These are phyloP conservation scores for Diadophis punctatus DNA, from an alignment of 2,113 vertebrate genomes.

Conservation along the genomic window DNA sequence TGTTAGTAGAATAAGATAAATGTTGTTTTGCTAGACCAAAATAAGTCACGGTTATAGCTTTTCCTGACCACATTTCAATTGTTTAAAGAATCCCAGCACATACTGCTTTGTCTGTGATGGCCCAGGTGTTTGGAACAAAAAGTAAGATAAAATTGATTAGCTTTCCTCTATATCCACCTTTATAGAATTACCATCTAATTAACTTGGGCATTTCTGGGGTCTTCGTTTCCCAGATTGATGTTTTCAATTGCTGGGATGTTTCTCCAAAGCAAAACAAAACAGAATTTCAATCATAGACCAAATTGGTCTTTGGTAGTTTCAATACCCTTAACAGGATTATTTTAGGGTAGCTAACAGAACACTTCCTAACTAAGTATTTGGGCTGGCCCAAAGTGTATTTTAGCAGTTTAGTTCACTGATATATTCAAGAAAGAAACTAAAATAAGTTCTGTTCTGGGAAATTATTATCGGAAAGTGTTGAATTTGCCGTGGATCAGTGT, in stretches of 20 bases:
- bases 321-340: not conserved
- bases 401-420: not conserved
- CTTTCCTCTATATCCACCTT: not conserved
- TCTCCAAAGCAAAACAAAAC: not conserved
- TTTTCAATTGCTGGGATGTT: not conserved
- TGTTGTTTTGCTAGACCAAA: not conserved
- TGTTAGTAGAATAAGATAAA: not conserved
- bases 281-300: not conserved
- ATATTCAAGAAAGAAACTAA: not conserved
- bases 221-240: not conserved
- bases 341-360: not conserved
- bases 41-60: not conserved
- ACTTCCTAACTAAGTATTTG: not conserved
- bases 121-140: conserved; percentile 13
- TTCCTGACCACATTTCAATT: not conserved
- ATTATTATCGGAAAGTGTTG: not conserved
- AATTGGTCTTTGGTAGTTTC: not conserved
- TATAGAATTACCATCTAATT: not conserved
- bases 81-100: not conserved
- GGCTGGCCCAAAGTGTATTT: not conserved
- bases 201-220: not conserved
- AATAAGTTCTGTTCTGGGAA: not conserved
- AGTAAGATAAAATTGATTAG: conserved; percentile 19
- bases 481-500: not conserved
- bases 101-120: not conserved